These are phyloP conservation scores for Psittacula derbiana DNA, from an alignment of 2,797 vertebrate species.

Conservation along the genomic window DNA sequence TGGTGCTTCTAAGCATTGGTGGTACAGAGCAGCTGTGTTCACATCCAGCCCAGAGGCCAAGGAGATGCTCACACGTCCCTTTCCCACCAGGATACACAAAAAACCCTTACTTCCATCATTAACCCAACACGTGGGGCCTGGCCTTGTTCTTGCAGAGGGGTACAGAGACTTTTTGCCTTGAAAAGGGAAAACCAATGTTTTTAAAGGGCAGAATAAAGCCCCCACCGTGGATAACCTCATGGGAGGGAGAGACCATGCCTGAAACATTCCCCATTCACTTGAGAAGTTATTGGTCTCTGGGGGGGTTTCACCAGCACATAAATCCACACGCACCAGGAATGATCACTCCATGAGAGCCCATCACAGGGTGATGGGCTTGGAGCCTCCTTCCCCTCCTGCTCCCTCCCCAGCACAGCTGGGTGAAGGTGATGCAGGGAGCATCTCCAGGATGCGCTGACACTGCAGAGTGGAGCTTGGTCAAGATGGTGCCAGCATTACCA, in stretches of 20 bases:
- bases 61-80: background rate
- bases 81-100: background rate
- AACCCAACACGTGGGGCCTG: background rate
- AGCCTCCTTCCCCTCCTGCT: background rate
- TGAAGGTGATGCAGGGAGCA: background rate
- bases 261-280: background rate
- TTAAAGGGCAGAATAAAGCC: background rate
- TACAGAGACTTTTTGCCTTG: background rate
- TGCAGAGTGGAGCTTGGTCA: background rate
- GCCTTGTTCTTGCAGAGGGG: background rate
- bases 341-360: background rate
- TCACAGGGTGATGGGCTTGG: background rate
- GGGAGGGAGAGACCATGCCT: background rate
- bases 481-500: background rate
- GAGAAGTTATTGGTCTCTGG: background rate
- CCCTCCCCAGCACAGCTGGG: background rate
- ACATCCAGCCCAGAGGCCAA: background rate
- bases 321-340: background rate
- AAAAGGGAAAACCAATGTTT: background rate
- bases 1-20: background rate
- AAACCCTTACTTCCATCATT: background rate
- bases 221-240: accelerated
- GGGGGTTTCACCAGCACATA: background rate
- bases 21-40: background rate
- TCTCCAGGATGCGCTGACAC: background rate